Evolutionary conservation across 2,888 invertebrate species (phyloP).

Genomic region (Hanleya hanleyi): DNA sequence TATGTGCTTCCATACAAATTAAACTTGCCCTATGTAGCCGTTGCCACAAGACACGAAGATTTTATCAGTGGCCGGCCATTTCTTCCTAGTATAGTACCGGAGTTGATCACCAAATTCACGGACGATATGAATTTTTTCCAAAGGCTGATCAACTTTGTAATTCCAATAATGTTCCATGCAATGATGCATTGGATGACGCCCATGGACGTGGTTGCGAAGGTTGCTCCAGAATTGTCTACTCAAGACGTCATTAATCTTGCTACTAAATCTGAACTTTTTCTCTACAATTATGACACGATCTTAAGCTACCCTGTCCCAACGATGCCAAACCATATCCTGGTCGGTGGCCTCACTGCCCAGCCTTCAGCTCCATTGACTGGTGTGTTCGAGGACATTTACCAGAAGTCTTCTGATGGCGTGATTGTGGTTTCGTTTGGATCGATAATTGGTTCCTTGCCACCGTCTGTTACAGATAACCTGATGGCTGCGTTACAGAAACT

Average conservation of each 20-base stretch:
- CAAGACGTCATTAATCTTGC: neutral
- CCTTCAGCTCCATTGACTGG: conserved; percentile 33
- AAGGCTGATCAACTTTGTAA: neutral
- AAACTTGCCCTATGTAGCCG: conserved; percentile 28
- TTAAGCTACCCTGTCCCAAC: conserved; percentile 38
- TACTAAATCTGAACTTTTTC: conserved; percentile 30
- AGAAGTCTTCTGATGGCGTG: conserved; percentile 37
- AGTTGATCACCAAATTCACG: neutral
- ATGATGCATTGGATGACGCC: conserved; percentile 25
- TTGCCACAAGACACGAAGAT: conserved; percentile 3
- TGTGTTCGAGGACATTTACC: conserved; percentile 35
- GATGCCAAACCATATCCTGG: conserved; percentile 39
- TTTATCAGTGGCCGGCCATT: neutral
- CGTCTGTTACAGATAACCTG: neutral
- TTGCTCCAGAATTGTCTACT: conserved; percentile 36
- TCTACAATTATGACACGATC: conserved; percentile 37
- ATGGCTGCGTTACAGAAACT: neutral
- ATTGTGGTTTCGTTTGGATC: conserved; percentile 49
- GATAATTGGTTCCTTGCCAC: neutral
- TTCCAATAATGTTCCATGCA: neutral
- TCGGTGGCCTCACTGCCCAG: conserved; percentile 38
- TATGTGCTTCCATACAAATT: conserved; percentile 25
- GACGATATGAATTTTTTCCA: conserved; percentile 8
- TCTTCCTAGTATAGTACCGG: conserved; percentile 8
- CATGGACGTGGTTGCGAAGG: conserved; percentile 25